Conservation (phyloP, 2,888 invertebrate genomes). For the Netelia fuscicornis region DNA sequence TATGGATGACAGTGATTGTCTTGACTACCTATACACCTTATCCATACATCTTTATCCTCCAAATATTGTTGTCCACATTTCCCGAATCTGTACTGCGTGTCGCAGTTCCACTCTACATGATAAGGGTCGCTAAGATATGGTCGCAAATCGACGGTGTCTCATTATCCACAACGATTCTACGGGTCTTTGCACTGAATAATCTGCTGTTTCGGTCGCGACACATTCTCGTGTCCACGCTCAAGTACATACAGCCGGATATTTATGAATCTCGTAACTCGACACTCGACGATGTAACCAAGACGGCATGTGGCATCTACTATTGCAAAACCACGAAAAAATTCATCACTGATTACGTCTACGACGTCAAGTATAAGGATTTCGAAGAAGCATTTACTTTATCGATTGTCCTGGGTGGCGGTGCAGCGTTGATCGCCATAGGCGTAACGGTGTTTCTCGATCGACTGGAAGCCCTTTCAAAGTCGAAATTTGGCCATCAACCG, state of each 20-base stretch:
- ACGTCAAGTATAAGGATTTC: constrained; percentile 23
- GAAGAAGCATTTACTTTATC: constrained; percentile 1
- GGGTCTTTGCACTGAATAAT: constrained; percentile 47
- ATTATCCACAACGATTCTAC: constrained; percentile 27
- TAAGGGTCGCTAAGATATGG: constrained; percentile 51
- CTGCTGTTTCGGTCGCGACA: constrained; percentile 18
- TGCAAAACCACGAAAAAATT: constrained; percentile 23
- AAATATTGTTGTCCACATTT: constrained; percentile 21
- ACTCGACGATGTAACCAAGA: neutral
- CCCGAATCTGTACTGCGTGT: constrained; percentile 50
- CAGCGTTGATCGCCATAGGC: constrained; percentile 10
- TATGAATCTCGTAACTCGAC: neutral
- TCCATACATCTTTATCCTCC: constrained; percentile 37
- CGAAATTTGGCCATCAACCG: constrained; percentile 40
- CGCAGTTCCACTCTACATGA: constrained; percentile 37
- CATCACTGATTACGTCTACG: constrained; percentile 36
- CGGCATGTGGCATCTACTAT: constrained; percentile 21
- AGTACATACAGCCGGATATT: constrained; percentile 16
- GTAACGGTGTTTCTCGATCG: constrained; percentile 25
- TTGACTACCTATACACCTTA: constrained; percentile 42
- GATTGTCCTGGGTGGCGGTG: neutral
- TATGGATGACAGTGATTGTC: constrained; percentile 32
- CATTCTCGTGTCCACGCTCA: constrained; percentile 22
- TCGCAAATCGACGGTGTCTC: constrained; percentile 44
- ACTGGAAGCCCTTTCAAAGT: constrained; percentile 24